Evolutionary conservation across 2,888 invertebrate species (phyloP).

Genomic region (Acrocyrtus sp.): DNA sequence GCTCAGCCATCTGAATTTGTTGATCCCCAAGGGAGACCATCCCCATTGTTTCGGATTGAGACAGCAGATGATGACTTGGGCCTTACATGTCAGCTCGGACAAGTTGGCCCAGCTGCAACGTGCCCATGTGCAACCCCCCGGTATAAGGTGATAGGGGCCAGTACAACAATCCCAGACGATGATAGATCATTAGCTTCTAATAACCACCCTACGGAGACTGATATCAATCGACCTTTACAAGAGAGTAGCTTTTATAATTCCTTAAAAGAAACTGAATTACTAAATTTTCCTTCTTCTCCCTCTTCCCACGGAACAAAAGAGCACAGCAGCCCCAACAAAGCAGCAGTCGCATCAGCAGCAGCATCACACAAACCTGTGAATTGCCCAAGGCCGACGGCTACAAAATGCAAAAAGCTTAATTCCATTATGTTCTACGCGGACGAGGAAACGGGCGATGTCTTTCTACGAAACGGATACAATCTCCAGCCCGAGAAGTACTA

Average conservation of each 20-base stretch:
- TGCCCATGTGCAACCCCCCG: slow-evolving; percentile 64
- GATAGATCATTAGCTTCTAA: slow-evolving; percentile 45
- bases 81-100: slow-evolving; percentile 64
- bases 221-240: slow-evolving; percentile 51
- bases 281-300: slow-evolving; percentile 18
- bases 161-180: slow-evolving; percentile 42
- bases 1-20: background rate
- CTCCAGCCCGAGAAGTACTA: slow-evolving; percentile 58
- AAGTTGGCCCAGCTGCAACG: slow-evolving; percentile 64
- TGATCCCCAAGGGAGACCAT: slow-evolving; percentile 4
- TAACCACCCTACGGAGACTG: slow-evolving; percentile 49
- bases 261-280: slow-evolving; percentile 34
- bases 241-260: slow-evolving; percentile 53
- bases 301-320: background rate
- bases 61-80: slow-evolving; percentile 64
- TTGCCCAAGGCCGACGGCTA: slow-evolving; percentile 8
- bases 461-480: slow-evolving; percentile 59
- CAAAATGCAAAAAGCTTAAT: slow-evolving; percentile 31
- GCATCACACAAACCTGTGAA: background rate
- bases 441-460: slow-evolving; percentile 64
- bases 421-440: slow-evolving; percentile 61
- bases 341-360: background rate
- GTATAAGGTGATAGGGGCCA: slow-evolving; percentile 60
- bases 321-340: too few species aligned
- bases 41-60: slow-evolving; percentile 63